A percentile compares a stretch with the other conserved stretches of the same genome.
phyloP scores from a whole-genome alignment of 2,113 vertebrate genomes.

The Microtus richardsoni region DNA sequence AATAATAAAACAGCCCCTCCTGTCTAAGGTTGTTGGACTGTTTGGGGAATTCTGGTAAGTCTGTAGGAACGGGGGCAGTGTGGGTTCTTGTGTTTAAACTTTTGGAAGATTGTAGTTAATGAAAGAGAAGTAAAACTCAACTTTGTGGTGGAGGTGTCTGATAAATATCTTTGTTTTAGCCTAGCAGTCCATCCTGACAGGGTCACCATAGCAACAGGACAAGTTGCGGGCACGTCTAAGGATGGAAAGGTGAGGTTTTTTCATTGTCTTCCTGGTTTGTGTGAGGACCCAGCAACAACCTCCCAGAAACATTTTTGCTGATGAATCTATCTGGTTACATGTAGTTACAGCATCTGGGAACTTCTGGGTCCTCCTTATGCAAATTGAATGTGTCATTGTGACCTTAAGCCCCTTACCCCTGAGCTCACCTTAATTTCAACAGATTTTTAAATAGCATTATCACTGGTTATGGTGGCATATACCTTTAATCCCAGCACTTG shows the following conservation, averaged over 20 bases:
- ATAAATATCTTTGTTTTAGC: conserved; percentile 85
- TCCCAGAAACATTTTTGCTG: not conserved
- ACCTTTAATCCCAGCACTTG: not conserved
- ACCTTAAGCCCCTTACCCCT: not conserved
- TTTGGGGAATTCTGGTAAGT: not conserved
- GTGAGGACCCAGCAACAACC: not conserved
- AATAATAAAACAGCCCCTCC: not conserved
- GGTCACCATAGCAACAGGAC: conserved; percentile 99
- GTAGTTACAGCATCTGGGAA: not conserved
- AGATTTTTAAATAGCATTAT: not conserved
- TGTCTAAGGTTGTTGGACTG: not conserved
- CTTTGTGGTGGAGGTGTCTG: not conserved
- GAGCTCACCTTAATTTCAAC: not conserved
- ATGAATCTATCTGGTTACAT: not conserved
- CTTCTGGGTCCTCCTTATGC: not conserved
- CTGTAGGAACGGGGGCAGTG: not conserved
- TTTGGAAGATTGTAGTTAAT: not conserved
- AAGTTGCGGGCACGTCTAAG: conserved; percentile 97
- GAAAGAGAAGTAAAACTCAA: not conserved
- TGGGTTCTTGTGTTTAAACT: not conserved
- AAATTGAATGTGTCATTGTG: not conserved
- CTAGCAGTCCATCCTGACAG: conserved; percentile 98
- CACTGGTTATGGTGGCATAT: not conserved
- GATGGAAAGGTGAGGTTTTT: conserved; percentile 95
- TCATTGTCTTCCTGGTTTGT: not conserved